phyloP scores from a whole-genome alignment of 1,140 invertebrate genomes.

The Trissolcus basalis region DNA sequence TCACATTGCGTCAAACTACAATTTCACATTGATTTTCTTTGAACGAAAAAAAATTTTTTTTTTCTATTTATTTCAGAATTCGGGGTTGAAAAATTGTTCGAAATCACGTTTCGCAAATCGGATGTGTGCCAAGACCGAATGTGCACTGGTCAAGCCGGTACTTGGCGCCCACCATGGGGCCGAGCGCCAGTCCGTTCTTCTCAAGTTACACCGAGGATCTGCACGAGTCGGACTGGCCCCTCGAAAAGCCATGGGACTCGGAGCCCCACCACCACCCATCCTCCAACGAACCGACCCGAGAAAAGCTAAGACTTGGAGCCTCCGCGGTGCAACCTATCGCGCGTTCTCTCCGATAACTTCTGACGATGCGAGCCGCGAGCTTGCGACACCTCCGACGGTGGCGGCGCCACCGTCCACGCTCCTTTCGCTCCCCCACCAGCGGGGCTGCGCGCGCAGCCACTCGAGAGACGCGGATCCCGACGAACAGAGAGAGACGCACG shows the following conservation, averaged over 20 bases:
- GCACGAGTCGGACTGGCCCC: slow-evolving; percentile 59
- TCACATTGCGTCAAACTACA: too few species aligned
- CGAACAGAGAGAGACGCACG: background rate
- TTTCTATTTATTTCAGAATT: too few species aligned
- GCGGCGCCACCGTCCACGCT: slow-evolving; percentile 63
- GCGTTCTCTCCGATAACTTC: slow-evolving; percentile 48
- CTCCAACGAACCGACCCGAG: slow-evolving; percentile 16
- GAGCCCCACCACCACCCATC: slow-evolving; percentile 27
- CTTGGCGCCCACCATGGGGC: too few species aligned
- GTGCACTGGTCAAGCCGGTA: slow-evolving; percentile 64
- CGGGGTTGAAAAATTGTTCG: too few species aligned
- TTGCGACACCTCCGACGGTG: slow-evolving; percentile 34
- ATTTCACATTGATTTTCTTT: too few species aligned
- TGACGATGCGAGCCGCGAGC: slow-evolving; percentile 29
- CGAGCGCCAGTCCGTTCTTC: too few species aligned
- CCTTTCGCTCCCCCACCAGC: slow-evolving; percentile 20
- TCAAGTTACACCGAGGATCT: slow-evolving; percentile 67
- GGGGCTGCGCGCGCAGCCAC: slow-evolving; percentile 34
- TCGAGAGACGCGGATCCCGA: too few species aligned
- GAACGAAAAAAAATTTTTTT: too few species aligned
- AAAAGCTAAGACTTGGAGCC: slow-evolving; percentile 1
- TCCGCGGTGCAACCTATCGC: slow-evolving; percentile 36
- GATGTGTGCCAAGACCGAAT: slow-evolving; percentile 31
- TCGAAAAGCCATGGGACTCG: slow-evolving; percentile 25
- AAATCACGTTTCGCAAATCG: too few species aligned